Evolutionary conservation across 2,888 invertebrate genomes (phyloP).

Genomic region (Chrysolina haemoptera): DNA sequence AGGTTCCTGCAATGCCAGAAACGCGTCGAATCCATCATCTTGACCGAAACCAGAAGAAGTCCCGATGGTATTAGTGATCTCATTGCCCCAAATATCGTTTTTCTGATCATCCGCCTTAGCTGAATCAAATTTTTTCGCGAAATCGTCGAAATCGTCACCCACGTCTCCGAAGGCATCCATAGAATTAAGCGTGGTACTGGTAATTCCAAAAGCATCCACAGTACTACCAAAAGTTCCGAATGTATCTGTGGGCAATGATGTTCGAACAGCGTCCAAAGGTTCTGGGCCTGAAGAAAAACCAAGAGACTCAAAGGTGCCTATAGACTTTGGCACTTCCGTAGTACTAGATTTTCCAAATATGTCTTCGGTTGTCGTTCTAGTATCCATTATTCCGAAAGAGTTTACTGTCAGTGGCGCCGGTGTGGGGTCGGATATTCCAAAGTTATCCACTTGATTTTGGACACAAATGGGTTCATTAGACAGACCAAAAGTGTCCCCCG

Average conservation of each 20-base stretch:
- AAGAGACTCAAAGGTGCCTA: not conserved
- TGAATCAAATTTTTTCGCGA: conserved; percentile 90
- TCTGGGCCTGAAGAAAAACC: not conserved
- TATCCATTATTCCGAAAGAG: not conserved
- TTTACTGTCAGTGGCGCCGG: not conserved
- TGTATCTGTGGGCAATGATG: not conserved
- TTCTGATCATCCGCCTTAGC: conserved; percentile 70
- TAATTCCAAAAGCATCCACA: not conserved
- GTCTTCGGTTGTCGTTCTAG: not conserved
- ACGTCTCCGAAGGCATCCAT: conserved; percentile 43
- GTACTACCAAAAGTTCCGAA: not conserved
- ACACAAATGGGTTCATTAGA: not conserved
- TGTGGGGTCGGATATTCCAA: conserved; percentile 1
- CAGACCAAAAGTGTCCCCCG: not conserved
- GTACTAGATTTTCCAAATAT: conserved; percentile 12
- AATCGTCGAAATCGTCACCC: conserved; percentile 85
- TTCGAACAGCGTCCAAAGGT: conserved; percentile 7
- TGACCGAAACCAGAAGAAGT: conserved; percentile 76
- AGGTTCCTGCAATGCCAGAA: conserved; percentile 86
- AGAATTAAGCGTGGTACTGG: not conserved
- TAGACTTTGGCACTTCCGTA: not conserved
- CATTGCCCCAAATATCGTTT: conserved; percentile 67
- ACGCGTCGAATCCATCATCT: conserved; percentile 85
- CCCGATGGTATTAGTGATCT: conserved; percentile 54
- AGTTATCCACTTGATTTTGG: not conserved